A percentile compares a stretch with the other conserved stretches of the same genome.
Evolutionary conservation across 2,888 invertebrate species (phyloP).

Genomic region (Rhingia campestris): DNA sequence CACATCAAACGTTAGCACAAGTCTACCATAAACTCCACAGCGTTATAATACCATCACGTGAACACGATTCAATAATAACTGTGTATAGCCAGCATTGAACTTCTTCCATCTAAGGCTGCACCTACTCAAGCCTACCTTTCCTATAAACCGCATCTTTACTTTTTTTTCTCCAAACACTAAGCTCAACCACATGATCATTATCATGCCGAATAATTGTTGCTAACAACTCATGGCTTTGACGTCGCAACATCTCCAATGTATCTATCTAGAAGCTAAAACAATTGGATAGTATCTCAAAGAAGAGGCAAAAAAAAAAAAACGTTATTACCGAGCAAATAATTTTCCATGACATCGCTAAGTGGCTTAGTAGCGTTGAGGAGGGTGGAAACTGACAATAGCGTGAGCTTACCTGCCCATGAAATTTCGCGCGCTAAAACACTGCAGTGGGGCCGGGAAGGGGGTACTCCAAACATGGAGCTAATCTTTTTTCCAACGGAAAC

Average conservation of each 20-base stretch:
- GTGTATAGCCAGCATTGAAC: constrained; percentile 49
- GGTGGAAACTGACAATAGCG: constrained; percentile 27
- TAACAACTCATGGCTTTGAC: constrained; percentile 43
- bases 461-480: constrained; percentile 32
- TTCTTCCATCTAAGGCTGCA: constrained; percentile 36
- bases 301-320: not conserved
- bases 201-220: constrained; percentile 47
- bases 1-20: constrained; percentile 14
- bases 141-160: too few species aligned
- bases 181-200: constrained; percentile 56
- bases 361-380: constrained; percentile 20
- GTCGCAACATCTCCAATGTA: constrained; percentile 3
- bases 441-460: not conserved
- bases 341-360: constrained; percentile 58
- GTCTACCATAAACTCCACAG: constrained; percentile 23
- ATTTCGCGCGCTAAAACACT: constrained; percentile 24
- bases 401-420: constrained; percentile 67
- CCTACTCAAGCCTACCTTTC: constrained; percentile 2
- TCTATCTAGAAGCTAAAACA: constrained; percentile 33
- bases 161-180: not conserved
- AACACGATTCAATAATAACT: constrained; percentile 45
- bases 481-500: constrained; percentile 52
- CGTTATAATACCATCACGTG: constrained; percentile 29
- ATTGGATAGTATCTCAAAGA: constrained; percentile 31
- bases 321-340: constrained; percentile 37